These are phyloP conservation scores for Colletes latitarsis DNA, from an alignment of 1,140 invertebrate genomes.

Conservation along the genomic window DNA sequence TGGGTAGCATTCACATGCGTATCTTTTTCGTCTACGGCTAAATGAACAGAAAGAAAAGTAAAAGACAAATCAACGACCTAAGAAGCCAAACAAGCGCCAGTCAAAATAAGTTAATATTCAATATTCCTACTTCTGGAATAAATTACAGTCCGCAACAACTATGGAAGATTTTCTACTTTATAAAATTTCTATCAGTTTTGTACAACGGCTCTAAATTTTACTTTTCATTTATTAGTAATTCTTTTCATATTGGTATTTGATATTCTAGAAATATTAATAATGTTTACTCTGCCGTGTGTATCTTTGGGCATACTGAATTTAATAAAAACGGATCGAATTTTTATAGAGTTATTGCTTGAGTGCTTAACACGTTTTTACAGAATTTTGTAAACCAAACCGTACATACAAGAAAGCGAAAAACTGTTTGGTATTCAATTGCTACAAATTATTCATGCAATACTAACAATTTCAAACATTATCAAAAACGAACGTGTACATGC, in stretches of 20 bases:
- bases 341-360: no score
- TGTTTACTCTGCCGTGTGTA: no score
- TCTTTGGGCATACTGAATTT: no score
- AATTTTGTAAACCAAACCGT: neutral
- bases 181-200: no score
- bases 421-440: neutral
- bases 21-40: slow-evolving; percentile 81
- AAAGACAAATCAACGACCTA: slow-evolving; percentile 78
- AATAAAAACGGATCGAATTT: no score
- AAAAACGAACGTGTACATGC: neutral
- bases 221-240: no score
- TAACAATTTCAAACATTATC: neutral
- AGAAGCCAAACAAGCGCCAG: slow-evolving; percentile 71
- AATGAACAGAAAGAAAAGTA: slow-evolving; percentile 80
- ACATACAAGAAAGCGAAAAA: neutral
- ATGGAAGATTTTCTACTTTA: no score
- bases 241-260: no score
- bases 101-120: neutral
- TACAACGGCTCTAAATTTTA: no score
- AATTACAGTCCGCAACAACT: no score
- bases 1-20: slow-evolving; percentile 79
- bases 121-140: no score
- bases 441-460: neutral
- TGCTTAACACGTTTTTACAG: neutral
- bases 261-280: no score